A percentile compares a stretch with the other conserved stretches of the same genome.
Conservation (phyloP, 2,797 vertebrate species). For the Cyprinella venusta region DNA sequence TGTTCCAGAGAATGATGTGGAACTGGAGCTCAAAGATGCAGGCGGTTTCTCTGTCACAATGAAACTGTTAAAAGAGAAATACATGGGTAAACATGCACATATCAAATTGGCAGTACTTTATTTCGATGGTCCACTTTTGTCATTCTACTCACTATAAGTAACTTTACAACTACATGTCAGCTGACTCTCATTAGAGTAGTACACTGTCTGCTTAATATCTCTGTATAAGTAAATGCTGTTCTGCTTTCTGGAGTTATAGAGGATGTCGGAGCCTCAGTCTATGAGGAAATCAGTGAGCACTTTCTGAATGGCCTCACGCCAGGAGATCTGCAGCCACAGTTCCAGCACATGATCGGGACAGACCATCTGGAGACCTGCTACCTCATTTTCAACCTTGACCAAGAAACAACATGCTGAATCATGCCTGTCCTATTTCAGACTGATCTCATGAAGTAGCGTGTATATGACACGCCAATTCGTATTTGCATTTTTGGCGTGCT, state of each 20-base stretch:
- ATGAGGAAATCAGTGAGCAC: conserved; percentile 66
- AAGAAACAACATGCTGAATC: conserved; percentile 62
- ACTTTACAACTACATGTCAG: background rate
- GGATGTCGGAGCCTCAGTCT: conserved; percentile 66
- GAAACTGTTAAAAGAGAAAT: conserved; percentile 72
- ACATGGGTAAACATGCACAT: conserved; percentile 64
- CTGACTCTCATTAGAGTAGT: background rate
- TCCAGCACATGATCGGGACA: conserved; percentile 64
- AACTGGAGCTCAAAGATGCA: conserved; percentile 70
- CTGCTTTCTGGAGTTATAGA: conserved; percentile 62
- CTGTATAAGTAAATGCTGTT: background rate
- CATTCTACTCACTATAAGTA: background rate
- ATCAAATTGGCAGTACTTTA: background rate
- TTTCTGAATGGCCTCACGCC: conserved; percentile 69
- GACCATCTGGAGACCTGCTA: conserved; percentile 70
- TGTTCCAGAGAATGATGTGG: conserved; percentile 65
- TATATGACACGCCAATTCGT: too few species aligned
- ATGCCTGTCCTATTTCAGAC: background rate
- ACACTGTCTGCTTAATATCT: background rate
- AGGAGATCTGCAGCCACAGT: conserved; percentile 66
- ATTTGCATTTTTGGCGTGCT: too few species aligned
- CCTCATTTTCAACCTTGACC: conserved; percentile 66
- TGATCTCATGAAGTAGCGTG: too few species aligned
- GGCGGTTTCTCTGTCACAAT: conserved; percentile 68
- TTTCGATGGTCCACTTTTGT: background rate